phyloP scores from a whole-genome alignment of 2,113 vertebrate genomes.

The Octodon degus region DNA sequence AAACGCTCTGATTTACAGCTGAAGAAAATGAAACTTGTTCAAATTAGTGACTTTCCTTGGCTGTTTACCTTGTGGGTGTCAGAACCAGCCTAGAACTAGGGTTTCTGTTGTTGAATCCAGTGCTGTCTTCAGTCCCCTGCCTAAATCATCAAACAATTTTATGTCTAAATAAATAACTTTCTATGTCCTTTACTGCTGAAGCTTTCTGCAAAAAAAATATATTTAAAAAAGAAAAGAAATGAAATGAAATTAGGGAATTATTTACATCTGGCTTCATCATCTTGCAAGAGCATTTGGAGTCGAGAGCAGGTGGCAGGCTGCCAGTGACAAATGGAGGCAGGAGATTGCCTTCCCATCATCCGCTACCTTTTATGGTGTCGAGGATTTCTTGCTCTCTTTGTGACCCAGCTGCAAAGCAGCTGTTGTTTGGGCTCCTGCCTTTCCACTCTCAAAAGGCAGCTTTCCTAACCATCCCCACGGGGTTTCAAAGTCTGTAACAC shows the following conservation, averaged over 20 bases:
- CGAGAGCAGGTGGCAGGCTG: constrained; percentile 68
- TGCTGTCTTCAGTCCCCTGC: neutral
- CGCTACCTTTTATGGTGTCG: constrained; percentile 78
- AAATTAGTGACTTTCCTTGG: constrained; percentile 14
- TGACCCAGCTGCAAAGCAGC: constrained; percentile 80
- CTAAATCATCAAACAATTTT: constrained; percentile 70
- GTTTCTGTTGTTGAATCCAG: constrained; percentile 55
- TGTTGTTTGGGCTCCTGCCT: constrained; percentile 69
- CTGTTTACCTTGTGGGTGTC: constrained; percentile 30
- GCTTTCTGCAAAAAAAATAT: constrained; percentile 18
- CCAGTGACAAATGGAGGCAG: constrained; percentile 77
- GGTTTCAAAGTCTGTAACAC: constrained; percentile 47
- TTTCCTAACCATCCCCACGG: neutral
- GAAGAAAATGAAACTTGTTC: constrained; percentile 12
- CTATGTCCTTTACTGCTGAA: constrained; percentile 28
- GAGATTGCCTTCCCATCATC: constrained; percentile 65
- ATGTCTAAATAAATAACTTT: constrained; percentile 41
- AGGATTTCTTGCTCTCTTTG: constrained; percentile 69
- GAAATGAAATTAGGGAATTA: constrained; percentile 64
- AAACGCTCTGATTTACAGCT: neutral
- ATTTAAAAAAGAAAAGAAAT: constrained; percentile 17
- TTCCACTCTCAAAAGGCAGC: constrained; percentile 49
- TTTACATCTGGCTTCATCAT: constrained; percentile 79
- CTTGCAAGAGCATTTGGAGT: constrained; percentile 65
- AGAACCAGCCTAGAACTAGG: neutral